Evolutionary conservation across 2,113 vertebrate genomes (phyloP).

Genomic region (Panthera uncia): DNA sequence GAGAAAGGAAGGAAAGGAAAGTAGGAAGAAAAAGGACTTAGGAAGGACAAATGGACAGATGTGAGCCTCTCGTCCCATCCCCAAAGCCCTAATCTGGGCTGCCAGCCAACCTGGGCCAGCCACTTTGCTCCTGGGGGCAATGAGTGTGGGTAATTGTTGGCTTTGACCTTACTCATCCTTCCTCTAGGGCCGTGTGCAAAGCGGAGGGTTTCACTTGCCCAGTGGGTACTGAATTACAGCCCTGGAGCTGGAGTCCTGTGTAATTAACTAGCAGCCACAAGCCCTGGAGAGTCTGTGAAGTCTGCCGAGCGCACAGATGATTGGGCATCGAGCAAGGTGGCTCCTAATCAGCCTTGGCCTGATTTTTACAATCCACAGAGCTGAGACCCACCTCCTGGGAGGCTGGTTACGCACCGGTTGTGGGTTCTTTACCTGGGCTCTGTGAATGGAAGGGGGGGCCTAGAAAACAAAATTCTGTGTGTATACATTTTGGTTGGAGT

Average conservation of each 20-base stretch:
- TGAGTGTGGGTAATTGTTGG: background rate
- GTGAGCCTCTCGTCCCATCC: background rate
- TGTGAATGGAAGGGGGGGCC: background rate
- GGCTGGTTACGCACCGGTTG: background rate
- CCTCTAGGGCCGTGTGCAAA: constrained; percentile 54
- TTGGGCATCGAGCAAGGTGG: background rate
- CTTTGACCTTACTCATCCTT: background rate
- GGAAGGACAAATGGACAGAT: background rate
- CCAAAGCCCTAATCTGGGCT: background rate
- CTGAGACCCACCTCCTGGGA: background rate
- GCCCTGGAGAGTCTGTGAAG: constrained; percentile 24
- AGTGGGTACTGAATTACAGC: constrained; percentile 68
- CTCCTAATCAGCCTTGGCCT: constrained; percentile 62
- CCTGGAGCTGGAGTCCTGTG: background rate
- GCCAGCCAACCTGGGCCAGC: background rate
- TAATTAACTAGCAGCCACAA: constrained; percentile 61
- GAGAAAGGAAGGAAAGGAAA: background rate
- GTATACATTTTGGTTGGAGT: background rate
- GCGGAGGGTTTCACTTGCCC: constrained; percentile 62
- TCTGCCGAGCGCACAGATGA: background rate
- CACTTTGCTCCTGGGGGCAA: background rate
- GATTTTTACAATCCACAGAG: background rate
- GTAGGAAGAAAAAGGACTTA: background rate
- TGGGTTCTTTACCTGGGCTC: background rate
- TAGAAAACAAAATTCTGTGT: background rate